Evolutionary conservation across 2,113 vertebrate species (phyloP).

Genomic region (Varanus komodoensis): DNA sequence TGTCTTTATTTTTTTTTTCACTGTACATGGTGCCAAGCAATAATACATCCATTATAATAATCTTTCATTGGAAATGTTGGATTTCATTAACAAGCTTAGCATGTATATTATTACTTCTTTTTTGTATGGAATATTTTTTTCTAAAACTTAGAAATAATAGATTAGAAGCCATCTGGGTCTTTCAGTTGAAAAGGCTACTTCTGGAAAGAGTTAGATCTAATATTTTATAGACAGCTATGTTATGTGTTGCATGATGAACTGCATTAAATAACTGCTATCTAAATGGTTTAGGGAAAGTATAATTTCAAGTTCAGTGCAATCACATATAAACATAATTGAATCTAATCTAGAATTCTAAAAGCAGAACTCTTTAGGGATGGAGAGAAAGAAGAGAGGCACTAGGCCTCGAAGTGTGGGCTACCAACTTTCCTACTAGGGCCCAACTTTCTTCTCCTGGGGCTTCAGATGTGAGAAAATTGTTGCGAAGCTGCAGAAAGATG

Average conservation of each 20-base stretch:
- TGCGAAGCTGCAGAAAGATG: too few relatives aligned
- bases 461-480: too few relatives aligned
- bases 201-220: slow-evolving; percentile 19
- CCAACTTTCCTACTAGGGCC: too few relatives aligned
- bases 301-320: slow-evolving; percentile 10
- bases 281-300: background rate
- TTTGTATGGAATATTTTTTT: background rate
- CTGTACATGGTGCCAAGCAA: slow-evolving; percentile 35
- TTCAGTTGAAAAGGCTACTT: slow-evolving; percentile 1
- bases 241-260: slow-evolving; percentile 27
- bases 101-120: slow-evolving; percentile 14
- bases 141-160: background rate
- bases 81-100: slow-evolving; percentile 15
- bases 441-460: background rate
- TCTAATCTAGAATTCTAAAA: slow-evolving; percentile 12
- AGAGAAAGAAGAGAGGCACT: background rate
- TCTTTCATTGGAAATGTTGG: background rate
- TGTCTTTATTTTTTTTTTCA: slow-evolving; percentile 22
- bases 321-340: background rate
- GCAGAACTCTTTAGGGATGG: background rate
- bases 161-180: slow-evolving; percentile 14
- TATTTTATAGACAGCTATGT: slow-evolving; percentile 18
- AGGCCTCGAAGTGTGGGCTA: too few relatives aligned
- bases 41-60: slow-evolving; percentile 29
- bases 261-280: slow-evolving; percentile 7